These are phyloP conservation scores for Leptopilina myrica DNA, from an alignment of 2,888 invertebrate species.

Conservation along the genomic window DNA sequence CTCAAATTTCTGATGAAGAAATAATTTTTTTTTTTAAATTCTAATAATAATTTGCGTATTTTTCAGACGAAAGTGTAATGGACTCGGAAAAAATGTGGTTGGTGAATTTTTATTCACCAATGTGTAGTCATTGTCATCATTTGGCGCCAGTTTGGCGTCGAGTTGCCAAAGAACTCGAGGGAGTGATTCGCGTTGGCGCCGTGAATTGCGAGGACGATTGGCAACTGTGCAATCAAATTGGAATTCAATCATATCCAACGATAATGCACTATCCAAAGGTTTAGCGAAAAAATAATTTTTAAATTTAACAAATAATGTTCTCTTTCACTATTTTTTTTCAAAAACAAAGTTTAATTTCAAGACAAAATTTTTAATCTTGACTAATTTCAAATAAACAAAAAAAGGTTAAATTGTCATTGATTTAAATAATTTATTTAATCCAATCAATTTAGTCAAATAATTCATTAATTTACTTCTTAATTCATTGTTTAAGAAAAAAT, in stretches of 20 bases:
- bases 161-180: constrained; percentile 86
- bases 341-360: too few relatives aligned
- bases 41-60: constrained; percentile 13
- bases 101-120: constrained; percentile 92
- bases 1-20: too few relatives aligned
- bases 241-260: constrained; percentile 87
- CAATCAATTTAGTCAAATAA: too few relatives aligned
- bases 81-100: constrained; percentile 86
- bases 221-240: constrained; percentile 85
- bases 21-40: background rate
- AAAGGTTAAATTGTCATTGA: too few relatives aligned
- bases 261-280: constrained; percentile 83
- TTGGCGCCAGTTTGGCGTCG: constrained; percentile 90
- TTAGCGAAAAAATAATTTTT: constrained; percentile 11
- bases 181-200: constrained; percentile 87
- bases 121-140: constrained; percentile 90
- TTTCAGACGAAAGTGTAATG: constrained; percentile 75
- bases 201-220: constrained; percentile 94
- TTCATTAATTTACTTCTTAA: too few relatives aligned
- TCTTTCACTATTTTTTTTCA: background rate
- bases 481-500: too few relatives aligned
- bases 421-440: too few relatives aligned
- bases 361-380: too few relatives aligned
- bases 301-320: background rate
- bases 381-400: too few relatives aligned